Conservation (phyloP, 2,113 vertebrate species). For the Mesembrinibis cayennensis region DNA sequence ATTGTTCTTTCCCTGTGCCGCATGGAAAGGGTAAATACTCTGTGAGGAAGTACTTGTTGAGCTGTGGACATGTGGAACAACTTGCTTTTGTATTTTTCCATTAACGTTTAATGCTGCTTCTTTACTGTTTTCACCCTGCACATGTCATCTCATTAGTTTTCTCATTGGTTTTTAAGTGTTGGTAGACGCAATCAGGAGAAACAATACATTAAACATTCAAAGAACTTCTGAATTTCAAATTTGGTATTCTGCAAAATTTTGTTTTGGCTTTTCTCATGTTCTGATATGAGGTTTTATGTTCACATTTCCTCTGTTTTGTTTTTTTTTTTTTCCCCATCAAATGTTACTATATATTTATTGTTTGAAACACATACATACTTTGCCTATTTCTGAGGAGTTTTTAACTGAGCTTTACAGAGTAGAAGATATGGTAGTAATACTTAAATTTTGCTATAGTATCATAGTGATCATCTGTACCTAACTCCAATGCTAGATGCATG, state of each 20-base stretch:
- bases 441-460: background rate
- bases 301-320: background rate
- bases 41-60: background rate
- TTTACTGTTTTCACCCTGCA: background rate
- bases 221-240: background rate
- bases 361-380: background rate
- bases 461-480: background rate
- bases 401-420: background rate
- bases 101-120: accelerated
- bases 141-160: background rate
- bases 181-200: background rate
- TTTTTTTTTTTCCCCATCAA: background rate
- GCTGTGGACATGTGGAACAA: background rate
- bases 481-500: background rate
- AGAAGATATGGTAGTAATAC: background rate
- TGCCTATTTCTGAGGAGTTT: background rate
- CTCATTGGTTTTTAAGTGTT: background rate
- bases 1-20: background rate
- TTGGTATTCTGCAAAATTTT: background rate
- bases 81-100: background rate
- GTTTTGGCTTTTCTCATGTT: background rate
- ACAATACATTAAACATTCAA: background rate
- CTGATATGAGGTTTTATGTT: background rate
- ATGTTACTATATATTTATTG: background rate
- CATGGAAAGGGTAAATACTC: background rate